A percentile compares a stretch with the other conserved stretches of the same genome.
These are phyloP conservation scores for Malthinus flaveolus DNA, from an alignment of 2,888 invertebrate species.

Conservation along the genomic window DNA sequence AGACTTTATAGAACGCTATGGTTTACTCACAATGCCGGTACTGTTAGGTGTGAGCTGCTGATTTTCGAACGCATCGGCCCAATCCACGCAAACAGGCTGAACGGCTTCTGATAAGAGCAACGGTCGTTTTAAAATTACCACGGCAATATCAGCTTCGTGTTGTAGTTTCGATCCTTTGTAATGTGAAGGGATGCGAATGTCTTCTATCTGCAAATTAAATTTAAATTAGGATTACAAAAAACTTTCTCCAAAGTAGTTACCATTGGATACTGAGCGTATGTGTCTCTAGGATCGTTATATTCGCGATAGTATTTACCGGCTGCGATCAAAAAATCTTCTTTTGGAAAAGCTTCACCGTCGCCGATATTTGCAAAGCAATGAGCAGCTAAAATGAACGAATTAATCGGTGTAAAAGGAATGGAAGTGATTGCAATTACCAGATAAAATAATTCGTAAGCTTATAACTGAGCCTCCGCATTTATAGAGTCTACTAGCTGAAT, in stretches of 20 bases:
- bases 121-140: constrained; percentile 40
- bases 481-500: constrained; percentile 24
- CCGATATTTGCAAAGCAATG: too few species aligned
- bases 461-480: constrained; percentile 45
- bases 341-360: constrained; percentile 11
- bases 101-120: constrained; percentile 44
- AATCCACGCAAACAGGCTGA: constrained; percentile 48
- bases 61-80: constrained; percentile 24
- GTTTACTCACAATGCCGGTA: constrained; percentile 33
- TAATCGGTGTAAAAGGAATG: too few species aligned
- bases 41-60: constrained; percentile 12
- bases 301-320: constrained; percentile 44
- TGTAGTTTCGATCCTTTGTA: constrained; percentile 37
- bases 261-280: not conserved
- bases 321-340: constrained; percentile 33
- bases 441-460: constrained; percentile 1
- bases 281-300: constrained; percentile 38
- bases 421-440: too few species aligned
- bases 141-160: constrained; percentile 46
- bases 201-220: constrained; percentile 29
- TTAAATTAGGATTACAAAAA: too few species aligned
- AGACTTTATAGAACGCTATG: too few species aligned
- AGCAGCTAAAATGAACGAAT: too few species aligned
- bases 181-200: constrained; percentile 31
- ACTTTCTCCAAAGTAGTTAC: too few species aligned